Base-by-base conservation (phyloP, 2,888 invertebrate genomes). In the Acanthoscelides obtectus region DNA sequence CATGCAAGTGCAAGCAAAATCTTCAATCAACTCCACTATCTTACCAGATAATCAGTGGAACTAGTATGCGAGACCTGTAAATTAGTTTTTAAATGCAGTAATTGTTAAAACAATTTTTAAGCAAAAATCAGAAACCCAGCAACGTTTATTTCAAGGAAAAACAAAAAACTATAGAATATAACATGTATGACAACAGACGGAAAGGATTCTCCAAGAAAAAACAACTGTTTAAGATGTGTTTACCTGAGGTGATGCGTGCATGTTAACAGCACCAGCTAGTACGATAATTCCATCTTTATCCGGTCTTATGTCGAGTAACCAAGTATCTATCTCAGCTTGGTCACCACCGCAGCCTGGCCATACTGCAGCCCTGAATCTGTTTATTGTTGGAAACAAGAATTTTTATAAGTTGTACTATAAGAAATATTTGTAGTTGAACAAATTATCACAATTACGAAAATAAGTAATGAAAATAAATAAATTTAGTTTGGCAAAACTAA, bases 251-350 rank as follows among this genome's bases (percentile, higher is more conserved):
- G 91, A 89, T 68, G 90, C 86, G 22, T 91, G 89, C 22, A 88
- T 86, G 83, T 91, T 92, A 20, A 89, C 88, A 12, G 90, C 92
- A 8, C 93, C 94, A 2, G 92, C 89, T 74, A 95, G 88, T 70
- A 96, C 86, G 79, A 94, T 87, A 6, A 94, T 86, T 20, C 89
- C 88, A 74, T 89, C 89, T 68, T 87, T 87, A 67, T 90, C 90
- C 71, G 88, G 87, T 77, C 94, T 93, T 86, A 95, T 92, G 83
- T 96, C 96, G 72, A 96, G 86, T 1, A 94, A 87, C 89, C 91
- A 90, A 17, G 92, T 88, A 75, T 92, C 91, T 68, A 93, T 88
- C 77, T 91, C 91, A 76, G 87, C 87, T 69, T 88, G 87, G 77
- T 92, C 92, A 21, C 80, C 80, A 74, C 84, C 83, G 76, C 84